Percentiles rank a stretch among this genome's conserved stretches.
phyloP scores from a whole-genome alignment of 2,888 invertebrate species.

The Melikaiella ostensackeni region DNA sequence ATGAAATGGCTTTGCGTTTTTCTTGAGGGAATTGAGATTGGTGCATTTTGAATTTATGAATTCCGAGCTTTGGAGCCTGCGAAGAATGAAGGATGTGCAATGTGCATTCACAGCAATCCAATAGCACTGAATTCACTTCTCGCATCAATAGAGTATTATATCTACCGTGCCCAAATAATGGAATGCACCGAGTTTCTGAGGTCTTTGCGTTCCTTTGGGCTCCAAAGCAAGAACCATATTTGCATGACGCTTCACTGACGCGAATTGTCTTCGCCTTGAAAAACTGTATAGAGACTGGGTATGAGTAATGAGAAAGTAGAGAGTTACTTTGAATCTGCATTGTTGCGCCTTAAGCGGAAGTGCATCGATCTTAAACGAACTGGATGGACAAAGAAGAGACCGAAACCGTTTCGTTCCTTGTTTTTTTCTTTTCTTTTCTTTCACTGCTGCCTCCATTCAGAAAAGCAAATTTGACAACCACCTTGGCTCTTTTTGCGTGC shows the following conservation, averaged over 20 bases:
- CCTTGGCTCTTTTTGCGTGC: neutral
- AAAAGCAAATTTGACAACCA: constrained; percentile 13
- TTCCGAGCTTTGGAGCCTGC: neutral
- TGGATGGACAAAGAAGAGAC: constrained; percentile 45
- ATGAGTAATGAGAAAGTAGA: constrained; percentile 61
- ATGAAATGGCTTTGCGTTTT: constrained; percentile 20
- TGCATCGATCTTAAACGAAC: constrained; percentile 49
- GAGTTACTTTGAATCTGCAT: constrained; percentile 58
- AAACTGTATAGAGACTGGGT: constrained; percentile 51
- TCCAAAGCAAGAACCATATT: constrained; percentile 52
- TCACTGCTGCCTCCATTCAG: neutral
- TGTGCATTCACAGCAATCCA: constrained; percentile 38
- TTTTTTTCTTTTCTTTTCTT: neutral
- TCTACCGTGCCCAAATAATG: constrained; percentile 46
- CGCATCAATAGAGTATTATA: constrained; percentile 48
- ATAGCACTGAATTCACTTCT: constrained; percentile 36
- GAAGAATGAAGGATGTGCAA: constrained; percentile 21
- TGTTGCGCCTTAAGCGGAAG: constrained; percentile 50
- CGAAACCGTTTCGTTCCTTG: constrained; percentile 34
- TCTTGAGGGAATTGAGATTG: neutral
- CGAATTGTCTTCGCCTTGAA: constrained; percentile 52
- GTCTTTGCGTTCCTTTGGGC: constrained; percentile 48
- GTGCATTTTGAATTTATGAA: constrained; percentile 36
- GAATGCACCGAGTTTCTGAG: constrained; percentile 43
- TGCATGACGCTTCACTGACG: constrained; percentile 50